Percentiles rank a stretch among this genome's conserved stretches.
Conservation (phyloP, 2,888 invertebrate genomes). For the Pecten maximus region DNA sequence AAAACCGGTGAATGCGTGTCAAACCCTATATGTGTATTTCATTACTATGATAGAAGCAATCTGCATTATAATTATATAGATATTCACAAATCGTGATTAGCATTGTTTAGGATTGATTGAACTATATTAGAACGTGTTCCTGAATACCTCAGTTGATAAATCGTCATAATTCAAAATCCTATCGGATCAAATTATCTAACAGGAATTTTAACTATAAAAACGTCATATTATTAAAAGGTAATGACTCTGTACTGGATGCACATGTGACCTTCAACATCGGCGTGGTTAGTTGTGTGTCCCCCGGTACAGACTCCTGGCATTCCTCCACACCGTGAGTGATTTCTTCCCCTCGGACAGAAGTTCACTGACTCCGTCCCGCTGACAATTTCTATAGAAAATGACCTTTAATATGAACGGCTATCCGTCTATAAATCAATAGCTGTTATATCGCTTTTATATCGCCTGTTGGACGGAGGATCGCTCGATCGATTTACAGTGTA, state of each 20-base stretch:
- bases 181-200: not conserved
- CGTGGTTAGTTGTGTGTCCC: not conserved
- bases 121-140: not conserved
- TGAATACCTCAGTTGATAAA: not conserved
- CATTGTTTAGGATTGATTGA: not conserved
- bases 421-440: slow-evolving; percentile 13
- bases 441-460: not conserved
- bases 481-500: slow-evolving; percentile 21
- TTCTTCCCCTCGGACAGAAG: not conserved
- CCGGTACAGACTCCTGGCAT: not conserved
- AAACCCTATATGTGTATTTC: too few relatives aligned
- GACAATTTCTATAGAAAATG: slow-evolving; percentile 12
- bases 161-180: not conserved
- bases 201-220: not conserved
- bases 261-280: not conserved
- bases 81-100: not conserved
- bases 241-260: not conserved
- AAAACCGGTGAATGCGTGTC: too few relatives aligned
- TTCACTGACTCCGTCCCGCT: slow-evolving; percentile 26
- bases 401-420: slow-evolving; percentile 21
- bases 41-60: not conserved
- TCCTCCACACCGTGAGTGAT: not conserved
- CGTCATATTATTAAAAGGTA: too few relatives aligned
- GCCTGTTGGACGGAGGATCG: not conserved
- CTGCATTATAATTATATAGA: not conserved